phyloP scores from a whole-genome alignment of 1,140 invertebrate genomes.

The Aphelenchoides avenae region DNA sequence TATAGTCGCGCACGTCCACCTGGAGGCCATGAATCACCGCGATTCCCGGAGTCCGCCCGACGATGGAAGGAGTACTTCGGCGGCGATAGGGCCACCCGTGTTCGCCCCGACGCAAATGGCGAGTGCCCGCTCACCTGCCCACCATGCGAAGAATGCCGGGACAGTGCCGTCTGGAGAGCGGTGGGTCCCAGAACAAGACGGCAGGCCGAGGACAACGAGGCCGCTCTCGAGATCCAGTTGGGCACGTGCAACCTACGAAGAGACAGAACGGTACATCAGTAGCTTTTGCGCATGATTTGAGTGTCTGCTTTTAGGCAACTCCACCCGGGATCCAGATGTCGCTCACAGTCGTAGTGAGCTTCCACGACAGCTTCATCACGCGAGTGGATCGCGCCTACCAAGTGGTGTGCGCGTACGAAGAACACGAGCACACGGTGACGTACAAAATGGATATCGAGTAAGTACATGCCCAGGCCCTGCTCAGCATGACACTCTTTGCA shows the following conservation, averaged over 20 bases:
- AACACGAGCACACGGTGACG: conserved; percentile 18
- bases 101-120: too few species aligned
- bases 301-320: conserved; percentile 15
- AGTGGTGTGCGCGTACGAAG: conserved; percentile 21
- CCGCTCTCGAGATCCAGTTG: conserved; percentile 29
- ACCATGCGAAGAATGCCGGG: too few species aligned
- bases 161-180: too few species aligned
- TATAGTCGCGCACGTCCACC: too few species aligned
- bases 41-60: too few species aligned
- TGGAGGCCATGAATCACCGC: too few species aligned
- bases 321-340: conserved; percentile 31
- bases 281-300: neutral
- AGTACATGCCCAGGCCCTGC: neutral
- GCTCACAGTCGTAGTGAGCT: conserved; percentile 30
- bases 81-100: too few species aligned
- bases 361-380: conserved; percentile 27
- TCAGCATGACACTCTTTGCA: conserved; percentile 2
- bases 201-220: conserved; percentile 4
- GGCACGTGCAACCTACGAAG: conserved; percentile 36
- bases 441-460: conserved; percentile 25
- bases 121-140: too few species aligned
- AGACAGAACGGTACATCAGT: conserved; percentile 34
- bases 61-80: too few species aligned
- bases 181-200: conserved; percentile 4
- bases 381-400: conserved; percentile 25